These are phyloP conservation scores for Drepana arcuata DNA, from an alignment of 1,140 invertebrate species.

Conservation along the genomic window DNA sequence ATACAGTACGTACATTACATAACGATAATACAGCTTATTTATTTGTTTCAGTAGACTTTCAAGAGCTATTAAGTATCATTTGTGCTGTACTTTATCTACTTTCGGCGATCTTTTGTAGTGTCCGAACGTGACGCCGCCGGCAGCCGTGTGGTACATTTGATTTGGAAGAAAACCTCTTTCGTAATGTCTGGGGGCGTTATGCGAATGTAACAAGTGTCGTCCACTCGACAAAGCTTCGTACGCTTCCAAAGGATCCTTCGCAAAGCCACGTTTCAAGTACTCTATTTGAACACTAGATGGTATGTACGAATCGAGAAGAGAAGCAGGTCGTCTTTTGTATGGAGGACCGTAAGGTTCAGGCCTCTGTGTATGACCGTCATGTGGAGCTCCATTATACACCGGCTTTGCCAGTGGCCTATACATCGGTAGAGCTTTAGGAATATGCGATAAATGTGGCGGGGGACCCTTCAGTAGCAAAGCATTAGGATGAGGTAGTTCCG, in stretches of 20 bases:
- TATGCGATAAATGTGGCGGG: conserved; percentile 45
- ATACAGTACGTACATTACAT: no score
- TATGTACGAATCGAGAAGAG: conserved; percentile 64
- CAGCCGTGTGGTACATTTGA: conserved; percentile 61
- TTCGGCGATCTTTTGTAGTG: conserved; percentile 58
- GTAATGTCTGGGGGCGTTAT: conserved; percentile 38
- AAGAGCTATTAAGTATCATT: no score
- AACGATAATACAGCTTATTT: no score
- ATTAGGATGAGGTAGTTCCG: conserved; percentile 47
- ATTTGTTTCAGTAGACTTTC: no score
- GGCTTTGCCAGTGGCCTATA: conserved; percentile 41
- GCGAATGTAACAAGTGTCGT: conserved; percentile 25
- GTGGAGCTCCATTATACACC: conserved; percentile 20
- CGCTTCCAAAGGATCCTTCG: conserved; percentile 51
- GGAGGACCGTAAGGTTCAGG: conserved; percentile 8
- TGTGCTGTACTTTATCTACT: conserved; percentile 25
- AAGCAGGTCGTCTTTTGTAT: conserved; percentile 50
- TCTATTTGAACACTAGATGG: conserved; percentile 63
- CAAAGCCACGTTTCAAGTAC: conserved; percentile 60
- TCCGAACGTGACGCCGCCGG: conserved; percentile 47
- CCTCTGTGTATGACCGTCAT: background rate
- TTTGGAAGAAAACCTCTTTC: conserved; percentile 67
- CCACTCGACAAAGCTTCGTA: conserved; percentile 57
- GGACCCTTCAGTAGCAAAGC: conserved; percentile 40
- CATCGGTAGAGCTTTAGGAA: conserved; percentile 50